A percentile compares a stretch with the other conserved stretches of the same genome.
These are phyloP conservation scores for Pocillopora verrucosa DNA, from an alignment of 64 coral and sea anemone species.

Conservation along the genomic window DNA sequence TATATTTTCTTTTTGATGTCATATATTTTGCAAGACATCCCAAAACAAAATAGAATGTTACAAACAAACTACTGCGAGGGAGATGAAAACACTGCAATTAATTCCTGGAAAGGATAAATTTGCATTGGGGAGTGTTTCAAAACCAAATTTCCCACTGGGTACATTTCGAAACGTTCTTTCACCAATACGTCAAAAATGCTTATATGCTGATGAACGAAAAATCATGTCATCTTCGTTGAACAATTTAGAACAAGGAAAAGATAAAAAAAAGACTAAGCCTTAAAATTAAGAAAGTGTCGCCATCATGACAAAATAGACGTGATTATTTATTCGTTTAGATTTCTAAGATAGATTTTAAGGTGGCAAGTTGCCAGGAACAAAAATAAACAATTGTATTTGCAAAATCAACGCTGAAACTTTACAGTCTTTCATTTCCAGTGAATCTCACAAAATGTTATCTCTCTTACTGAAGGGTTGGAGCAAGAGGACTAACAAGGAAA, in stretches of 20 bases:
- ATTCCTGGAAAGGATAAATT: background rate
- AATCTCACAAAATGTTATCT: background rate
- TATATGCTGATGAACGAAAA: background rate
- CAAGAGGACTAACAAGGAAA: too few species aligned
- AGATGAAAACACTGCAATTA: conserved; percentile 11
- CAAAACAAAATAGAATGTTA: background rate
- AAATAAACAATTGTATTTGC: too few species aligned
- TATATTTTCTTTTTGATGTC: background rate
- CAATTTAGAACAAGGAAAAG: background rate
- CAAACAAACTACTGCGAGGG: background rate
- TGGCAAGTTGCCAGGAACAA: too few species aligned
- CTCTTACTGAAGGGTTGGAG: background rate
- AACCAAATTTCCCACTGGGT: background rate
- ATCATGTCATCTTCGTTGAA: background rate
- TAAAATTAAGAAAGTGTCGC: background rate
- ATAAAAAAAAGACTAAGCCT: background rate
- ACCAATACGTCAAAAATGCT: background rate
- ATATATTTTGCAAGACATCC: background rate
- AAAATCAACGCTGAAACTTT: too few species aligned
- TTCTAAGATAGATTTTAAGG: background rate
- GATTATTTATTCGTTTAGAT: background rate
- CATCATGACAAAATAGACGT: background rate
- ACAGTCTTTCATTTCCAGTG: background rate
- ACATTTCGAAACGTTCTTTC: background rate
- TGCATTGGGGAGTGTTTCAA: background rate